Percentiles rank a stretch among this genome's conserved stretches.
phyloP scores from a whole-genome alignment of 2,113 vertebrate genomes.

The Microtus ochrogaster region DNA sequence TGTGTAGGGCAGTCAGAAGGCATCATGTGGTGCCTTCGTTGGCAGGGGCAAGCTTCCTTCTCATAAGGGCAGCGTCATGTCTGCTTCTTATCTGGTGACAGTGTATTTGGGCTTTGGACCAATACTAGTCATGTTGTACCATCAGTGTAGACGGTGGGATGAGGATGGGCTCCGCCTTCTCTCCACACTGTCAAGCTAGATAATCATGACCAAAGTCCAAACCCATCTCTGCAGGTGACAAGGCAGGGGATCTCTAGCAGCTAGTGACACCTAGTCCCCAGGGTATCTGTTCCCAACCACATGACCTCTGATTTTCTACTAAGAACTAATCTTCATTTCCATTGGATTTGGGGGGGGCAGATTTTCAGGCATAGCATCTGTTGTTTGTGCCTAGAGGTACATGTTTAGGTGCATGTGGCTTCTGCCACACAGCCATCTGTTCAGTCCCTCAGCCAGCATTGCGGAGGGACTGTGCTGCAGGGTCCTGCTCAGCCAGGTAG shows the following conservation, averaged over 20 bases:
- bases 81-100: not conserved
- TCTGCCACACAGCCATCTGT: not conserved
- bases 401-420: conserved; percentile 28
- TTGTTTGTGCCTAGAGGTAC: conserved; percentile 53
- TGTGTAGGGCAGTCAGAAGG: not conserved
- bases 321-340: conserved; percentile 52
- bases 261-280: not conserved
- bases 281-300: not conserved
- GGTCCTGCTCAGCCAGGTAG: not conserved
- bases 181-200: not conserved
- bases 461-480: not conserved
- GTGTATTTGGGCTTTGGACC: not conserved
- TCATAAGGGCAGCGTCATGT: rapidly evolving
- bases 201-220: not conserved
- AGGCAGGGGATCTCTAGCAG: not conserved
- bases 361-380: not conserved
- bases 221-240: not conserved
- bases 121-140: too few relatives aligned
- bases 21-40: not conserved
- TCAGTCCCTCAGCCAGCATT: not conserved
- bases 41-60: not conserved
- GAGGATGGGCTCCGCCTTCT: not conserved
- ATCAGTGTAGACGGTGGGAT: too few relatives aligned
- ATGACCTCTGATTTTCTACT: not conserved
- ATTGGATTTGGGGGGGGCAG: not conserved